These are phyloP conservation scores for Apus apus DNA, from an alignment of 2,113 vertebrate species.

Conservation along the genomic window DNA sequence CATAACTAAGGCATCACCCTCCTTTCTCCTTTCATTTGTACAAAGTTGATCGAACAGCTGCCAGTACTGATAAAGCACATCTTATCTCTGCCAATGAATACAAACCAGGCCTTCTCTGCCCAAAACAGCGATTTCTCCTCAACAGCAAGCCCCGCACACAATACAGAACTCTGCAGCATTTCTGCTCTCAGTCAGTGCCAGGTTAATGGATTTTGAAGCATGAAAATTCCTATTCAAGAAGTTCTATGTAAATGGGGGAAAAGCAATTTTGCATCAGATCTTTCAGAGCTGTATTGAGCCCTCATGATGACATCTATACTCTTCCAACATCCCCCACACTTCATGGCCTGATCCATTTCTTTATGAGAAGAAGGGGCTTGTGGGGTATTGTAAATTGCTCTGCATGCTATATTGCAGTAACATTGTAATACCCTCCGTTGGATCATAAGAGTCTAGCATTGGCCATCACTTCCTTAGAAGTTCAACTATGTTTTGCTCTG, in stretches of 20 bases:
- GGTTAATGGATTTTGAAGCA: neutral
- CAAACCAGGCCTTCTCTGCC: neutral
- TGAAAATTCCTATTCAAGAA: neutral
- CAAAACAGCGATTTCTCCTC: neutral
- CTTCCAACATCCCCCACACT: neutral
- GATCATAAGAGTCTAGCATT: neutral
- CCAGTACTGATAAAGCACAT: neutral
- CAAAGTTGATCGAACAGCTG: neutral
- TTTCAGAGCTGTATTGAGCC: neutral
- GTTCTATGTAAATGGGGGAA: neutral
- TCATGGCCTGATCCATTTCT: neutral
- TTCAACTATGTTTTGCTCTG: neutral
- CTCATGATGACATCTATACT: neutral
- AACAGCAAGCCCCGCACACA: neutral
- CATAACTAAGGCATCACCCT: neutral
- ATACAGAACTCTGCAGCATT: neutral
- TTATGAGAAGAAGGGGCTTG: neutral
- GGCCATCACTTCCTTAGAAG: neutral
- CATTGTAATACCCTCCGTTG: neutral
- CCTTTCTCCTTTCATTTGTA: neutral
- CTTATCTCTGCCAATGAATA: neutral
- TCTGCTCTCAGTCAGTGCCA: neutral
- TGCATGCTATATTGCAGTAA: neutral
- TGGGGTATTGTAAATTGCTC: neutral
- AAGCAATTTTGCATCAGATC: neutral